Conservation (phyloP, 2,888 invertebrate genomes). For the Plebejus argus region DNA sequence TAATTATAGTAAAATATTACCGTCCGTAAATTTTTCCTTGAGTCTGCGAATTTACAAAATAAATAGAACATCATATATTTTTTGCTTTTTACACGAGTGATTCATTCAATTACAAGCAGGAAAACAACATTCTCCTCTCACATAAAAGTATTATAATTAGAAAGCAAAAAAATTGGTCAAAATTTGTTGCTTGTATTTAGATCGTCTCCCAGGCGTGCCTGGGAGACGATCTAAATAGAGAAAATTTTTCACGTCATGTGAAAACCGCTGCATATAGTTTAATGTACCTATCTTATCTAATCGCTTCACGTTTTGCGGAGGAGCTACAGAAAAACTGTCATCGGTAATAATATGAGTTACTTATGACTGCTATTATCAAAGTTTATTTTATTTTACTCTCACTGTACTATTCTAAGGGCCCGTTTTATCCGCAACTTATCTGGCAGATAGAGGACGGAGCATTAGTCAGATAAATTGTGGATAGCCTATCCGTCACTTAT, state of each 20-base stretch:
- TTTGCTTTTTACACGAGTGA: conserved; percentile 11
- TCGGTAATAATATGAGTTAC: not conserved
- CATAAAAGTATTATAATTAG: conserved; percentile 1
- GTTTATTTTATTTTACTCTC: not conserved
- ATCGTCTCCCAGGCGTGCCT: too few relatives aligned
- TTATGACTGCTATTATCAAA: not conserved
- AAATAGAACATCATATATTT: conserved; percentile 20
- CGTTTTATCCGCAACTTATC: too few relatives aligned
- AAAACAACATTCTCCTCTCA: conserved; percentile 9
- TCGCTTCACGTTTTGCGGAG: not conserved
- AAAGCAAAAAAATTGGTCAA: too few relatives aligned
- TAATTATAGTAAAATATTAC: conserved; percentile 40
- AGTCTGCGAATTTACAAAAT: conserved; percentile 10
- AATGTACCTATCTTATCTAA: too few relatives aligned
- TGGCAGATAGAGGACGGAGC: too few relatives aligned
- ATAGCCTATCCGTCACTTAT: too few relatives aligned
- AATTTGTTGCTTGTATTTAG: too few relatives aligned
- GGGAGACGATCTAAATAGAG: not conserved
- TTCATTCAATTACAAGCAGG: conserved; percentile 11
- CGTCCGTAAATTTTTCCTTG: conserved; percentile 24
- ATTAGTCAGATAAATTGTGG: too few relatives aligned
- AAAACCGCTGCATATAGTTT: too few relatives aligned
- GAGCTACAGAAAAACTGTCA: not conserved
- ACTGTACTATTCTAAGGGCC: not conserved
- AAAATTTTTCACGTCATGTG: too few relatives aligned